Evolutionary conservation across 2,113 vertebrate genomes (phyloP).

Genomic region (Cepphus grylle): DNA sequence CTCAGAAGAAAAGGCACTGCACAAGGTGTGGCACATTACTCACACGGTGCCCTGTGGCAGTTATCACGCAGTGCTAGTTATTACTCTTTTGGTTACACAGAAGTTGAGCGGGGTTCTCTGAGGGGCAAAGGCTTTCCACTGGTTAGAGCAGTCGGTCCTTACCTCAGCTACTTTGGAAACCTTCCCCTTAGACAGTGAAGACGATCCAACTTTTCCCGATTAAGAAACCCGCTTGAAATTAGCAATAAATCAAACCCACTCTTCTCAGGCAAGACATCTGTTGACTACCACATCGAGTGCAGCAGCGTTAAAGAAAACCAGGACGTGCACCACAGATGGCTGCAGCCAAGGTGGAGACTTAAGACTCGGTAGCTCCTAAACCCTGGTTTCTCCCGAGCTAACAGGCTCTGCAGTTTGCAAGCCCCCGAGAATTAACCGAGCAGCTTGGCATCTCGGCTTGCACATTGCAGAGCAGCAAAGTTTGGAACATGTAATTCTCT

Average conservation of each 20-base stretch:
- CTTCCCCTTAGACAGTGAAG: background rate
- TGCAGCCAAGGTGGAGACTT: background rate
- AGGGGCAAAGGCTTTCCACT: constrained; percentile 3
- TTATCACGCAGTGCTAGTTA: background rate
- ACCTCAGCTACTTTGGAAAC: background rate
- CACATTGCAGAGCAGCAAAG: constrained; percentile 54
- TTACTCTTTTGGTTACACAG: background rate
- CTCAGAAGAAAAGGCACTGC: background rate
- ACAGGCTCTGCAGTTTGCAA: background rate
- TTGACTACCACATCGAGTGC: constrained; percentile 28
- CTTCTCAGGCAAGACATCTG: constrained; percentile 59
- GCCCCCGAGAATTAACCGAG: background rate
- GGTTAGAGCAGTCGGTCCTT: background rate
- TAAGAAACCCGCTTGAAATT: constrained; percentile 49
- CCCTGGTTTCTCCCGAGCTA: background rate
- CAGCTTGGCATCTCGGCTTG: background rate
- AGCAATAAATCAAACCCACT: constrained; percentile 35
- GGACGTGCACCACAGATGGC: background rate
- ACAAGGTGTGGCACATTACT: background rate
- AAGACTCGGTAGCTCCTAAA: background rate
- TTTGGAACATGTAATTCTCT: constrained; percentile 55
- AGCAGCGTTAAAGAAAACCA: background rate
- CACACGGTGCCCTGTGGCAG: background rate
- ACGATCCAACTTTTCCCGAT: constrained; percentile 9
- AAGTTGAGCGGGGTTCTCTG: constrained; percentile 11